Base-by-base conservation (phyloP, 2,113 vertebrate genomes). In the Atractosteus spatula region DNA sequence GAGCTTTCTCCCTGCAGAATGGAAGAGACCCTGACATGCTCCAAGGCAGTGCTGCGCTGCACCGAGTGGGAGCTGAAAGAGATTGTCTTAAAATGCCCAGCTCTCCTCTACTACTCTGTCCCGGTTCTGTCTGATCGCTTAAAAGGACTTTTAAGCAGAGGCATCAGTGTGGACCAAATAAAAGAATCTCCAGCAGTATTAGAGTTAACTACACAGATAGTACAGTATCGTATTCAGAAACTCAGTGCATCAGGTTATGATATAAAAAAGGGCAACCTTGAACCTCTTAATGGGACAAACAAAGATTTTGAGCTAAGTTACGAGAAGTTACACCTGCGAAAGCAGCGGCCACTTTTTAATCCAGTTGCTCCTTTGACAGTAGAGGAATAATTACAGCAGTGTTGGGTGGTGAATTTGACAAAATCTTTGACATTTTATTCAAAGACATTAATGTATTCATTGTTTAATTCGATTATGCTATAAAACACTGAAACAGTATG, bases 301-400 rank as follows among this genome's bases (percentile, higher is more conserved):
- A 98, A 95, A 72, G 94, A 98, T 78, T 98, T 98, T 88, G 96
- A 99, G 77, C 85, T 75, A 62, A 93, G 69, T 78, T 94, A 85
- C 55, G 89, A 87, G 55, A 96, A 90, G 78, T 87, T 98, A 45
- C 90, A 93, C 68, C 84, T 92, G 16, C 91, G 91, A 65, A 86
- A 83, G 74, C 89, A 92, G 74, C 91, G 97, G 59, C 97, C 96
- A 0, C 70, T 96, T 56, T 98, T 96, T 91, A 98, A 98, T 83
- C 96, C 96, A 2, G 95, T 97, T 13, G 95, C 95, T 41, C 95
- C 95, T 70, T 66, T 96, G 73, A 86, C 47, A 51, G 2, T 51
- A 51, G 47, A 51, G 47, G 47, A 51, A 51, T 59, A 59, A 59
- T n/a, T 59, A 13, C n/a, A 59, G 14, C 1, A 29, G 29, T 29